Evolutionary conservation across 1,140 invertebrate genomes (phyloP).

Genomic region (Caerostris extrusa): DNA sequence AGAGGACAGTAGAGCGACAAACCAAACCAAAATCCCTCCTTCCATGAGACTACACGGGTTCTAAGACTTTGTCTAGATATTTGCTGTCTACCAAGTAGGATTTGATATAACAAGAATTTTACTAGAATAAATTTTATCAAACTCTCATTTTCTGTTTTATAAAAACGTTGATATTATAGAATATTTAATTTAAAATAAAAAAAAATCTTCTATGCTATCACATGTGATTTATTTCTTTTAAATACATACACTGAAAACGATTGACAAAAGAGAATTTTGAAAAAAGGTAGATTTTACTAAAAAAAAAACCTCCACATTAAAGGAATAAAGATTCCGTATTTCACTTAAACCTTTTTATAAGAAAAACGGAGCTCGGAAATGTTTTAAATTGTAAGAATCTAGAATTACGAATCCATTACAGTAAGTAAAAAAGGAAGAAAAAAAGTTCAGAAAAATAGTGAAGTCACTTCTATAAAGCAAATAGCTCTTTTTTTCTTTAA

Average conservation of each 20-base stretch:
- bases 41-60: no score
- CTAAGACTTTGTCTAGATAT: no score
- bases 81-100: no score
- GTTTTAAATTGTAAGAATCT: conserved; percentile 25
- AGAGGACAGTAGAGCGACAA: no score
- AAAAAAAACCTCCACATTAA: conserved; percentile 43
- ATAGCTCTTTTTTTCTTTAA: conserved; percentile 45
- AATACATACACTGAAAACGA: background rate
- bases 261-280: background rate
- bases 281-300: conserved; percentile 37
- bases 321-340: conserved; percentile 48
- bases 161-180: no score
- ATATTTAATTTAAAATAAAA: no score
- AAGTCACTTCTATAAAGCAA: conserved; percentile 7
- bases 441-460: background rate
- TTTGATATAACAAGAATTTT: no score
- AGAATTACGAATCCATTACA: background rate
- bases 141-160: no score
- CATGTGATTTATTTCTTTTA: background rate
- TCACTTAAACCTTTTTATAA: conserved; percentile 2
- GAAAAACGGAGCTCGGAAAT: conserved; percentile 12
- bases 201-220: no score
- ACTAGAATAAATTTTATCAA: no score
- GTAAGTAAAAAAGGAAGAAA: background rate
- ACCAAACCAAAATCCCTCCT: no score